phyloP scores from a whole-genome alignment of 2,888 invertebrate genomes.

The Belgica antarctica region DNA sequence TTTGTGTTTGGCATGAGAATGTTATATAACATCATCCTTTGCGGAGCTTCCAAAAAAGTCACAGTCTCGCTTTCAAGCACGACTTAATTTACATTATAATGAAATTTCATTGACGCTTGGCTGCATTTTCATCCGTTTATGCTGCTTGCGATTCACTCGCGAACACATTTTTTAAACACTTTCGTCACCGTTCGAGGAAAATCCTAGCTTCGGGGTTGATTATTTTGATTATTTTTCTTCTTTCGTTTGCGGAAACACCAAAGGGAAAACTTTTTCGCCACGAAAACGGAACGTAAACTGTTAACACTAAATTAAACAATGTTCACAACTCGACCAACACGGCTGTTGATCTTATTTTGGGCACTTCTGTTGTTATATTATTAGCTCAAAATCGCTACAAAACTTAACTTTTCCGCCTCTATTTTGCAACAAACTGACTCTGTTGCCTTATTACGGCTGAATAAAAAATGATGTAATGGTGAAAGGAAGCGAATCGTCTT shows the following conservation, averaged over 20 bases:
- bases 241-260: background rate
- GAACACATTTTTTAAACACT: conserved; percentile 2
- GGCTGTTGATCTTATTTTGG: background rate
- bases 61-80: background rate
- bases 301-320: conserved; percentile 8
- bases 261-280: conserved; percentile 8
- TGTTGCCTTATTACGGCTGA: conserved; percentile 41
- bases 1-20: conserved; percentile 27
- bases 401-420: conserved; percentile 8
- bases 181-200: background rate
- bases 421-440: conserved; percentile 22
- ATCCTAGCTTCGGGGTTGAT: too few species aligned
- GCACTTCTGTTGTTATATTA: conserved; percentile 26
- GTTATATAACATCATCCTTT: conserved; percentile 37
- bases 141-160: background rate
- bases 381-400: conserved; percentile 19
- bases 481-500: background rate
- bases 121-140: conserved; percentile 3
- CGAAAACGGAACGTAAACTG: background rate
- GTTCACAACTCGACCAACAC: conserved; percentile 19
- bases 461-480: conserved; percentile 38
- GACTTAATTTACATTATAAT: conserved; percentile 27
- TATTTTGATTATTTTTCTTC: conserved; percentile 9
- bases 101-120: conserved; percentile 11
- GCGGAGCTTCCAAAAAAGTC: background rate